Conservation (phyloP, 2,797 vertebrate species). For the Podargus strigoides region DNA sequence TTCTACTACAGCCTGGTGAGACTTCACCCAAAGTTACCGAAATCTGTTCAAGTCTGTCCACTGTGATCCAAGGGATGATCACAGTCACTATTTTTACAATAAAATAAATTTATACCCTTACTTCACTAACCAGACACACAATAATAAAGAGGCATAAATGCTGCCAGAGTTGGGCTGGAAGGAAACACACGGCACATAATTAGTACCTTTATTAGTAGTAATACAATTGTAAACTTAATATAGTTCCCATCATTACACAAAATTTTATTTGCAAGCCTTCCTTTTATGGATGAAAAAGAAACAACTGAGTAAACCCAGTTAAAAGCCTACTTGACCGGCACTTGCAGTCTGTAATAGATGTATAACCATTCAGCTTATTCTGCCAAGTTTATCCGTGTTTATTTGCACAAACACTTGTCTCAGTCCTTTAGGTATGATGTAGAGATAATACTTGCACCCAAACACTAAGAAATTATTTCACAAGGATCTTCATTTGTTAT, state of each 20-base stretch:
- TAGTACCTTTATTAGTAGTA: not conserved
- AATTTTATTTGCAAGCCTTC: not conserved
- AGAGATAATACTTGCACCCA: not conserved
- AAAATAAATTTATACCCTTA: not conserved
- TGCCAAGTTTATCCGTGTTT: not conserved
- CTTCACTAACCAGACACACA: not conserved
- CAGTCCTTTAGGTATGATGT: accelerated
- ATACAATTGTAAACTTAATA: not conserved
- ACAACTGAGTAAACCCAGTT: not conserved
- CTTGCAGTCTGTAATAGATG: not conserved
- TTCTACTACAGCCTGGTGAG: not conserved
- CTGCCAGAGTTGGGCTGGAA: not conserved
- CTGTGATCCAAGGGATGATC: not conserved
- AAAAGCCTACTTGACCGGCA: not conserved
- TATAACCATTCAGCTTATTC: not conserved
- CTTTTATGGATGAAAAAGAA: not conserved
- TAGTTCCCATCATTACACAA: not conserved
- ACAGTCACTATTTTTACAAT: not conserved
- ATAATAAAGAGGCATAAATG: not conserved
- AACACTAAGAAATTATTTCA: not conserved
- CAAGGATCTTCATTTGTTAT: not conserved
- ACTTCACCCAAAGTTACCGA: not conserved
- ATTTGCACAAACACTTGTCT: not conserved
- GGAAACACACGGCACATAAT: not conserved
- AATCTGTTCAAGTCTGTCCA: not conserved